A percentile compares a stretch with the other conserved stretches of the same genome.
phyloP scores from a whole-genome alignment of 2,113 vertebrate species.

The Micromys minutus region DNA sequence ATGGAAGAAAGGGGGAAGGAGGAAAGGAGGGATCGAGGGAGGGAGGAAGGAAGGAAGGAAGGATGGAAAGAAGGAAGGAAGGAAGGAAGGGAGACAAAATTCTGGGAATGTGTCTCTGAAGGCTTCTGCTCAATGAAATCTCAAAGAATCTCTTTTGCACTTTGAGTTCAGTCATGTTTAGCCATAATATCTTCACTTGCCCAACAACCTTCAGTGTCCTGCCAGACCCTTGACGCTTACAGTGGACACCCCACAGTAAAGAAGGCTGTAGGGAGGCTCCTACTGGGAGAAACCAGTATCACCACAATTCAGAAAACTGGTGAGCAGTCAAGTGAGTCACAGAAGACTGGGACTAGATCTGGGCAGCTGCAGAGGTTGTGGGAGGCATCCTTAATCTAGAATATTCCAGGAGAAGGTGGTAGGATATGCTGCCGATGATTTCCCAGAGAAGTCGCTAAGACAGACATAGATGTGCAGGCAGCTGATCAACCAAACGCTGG shows the following conservation, averaged over 20 bases:
- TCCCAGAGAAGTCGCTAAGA: not conserved
- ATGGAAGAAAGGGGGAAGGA: accelerated
- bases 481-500: not conserved
- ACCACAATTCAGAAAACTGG: not conserved
- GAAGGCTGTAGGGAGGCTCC: not conserved
- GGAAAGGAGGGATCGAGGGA: accelerated
- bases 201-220: not conserved
- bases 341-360: not conserved
- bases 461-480: not conserved
- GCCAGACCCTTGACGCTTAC: not conserved
- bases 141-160: not conserved
- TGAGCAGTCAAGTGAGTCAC: not conserved
- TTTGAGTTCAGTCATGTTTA: not conserved
- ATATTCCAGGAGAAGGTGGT: not conserved
- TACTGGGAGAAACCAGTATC: not conserved
- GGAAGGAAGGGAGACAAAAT: not conserved
- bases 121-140: not conserved
- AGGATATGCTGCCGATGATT: not conserved
- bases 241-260: not conserved
- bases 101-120: not conserved
- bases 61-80: not conserved
- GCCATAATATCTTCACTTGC: not conserved
- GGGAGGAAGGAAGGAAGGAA: not conserved
- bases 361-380: not conserved
- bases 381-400: conserved; percentile 9